Percentiles rank a stretch among this genome's conserved stretches.
phyloP scores from a whole-genome alignment of 2,797 vertebrate genomes.

The Rhinatrema bivittatum region DNA sequence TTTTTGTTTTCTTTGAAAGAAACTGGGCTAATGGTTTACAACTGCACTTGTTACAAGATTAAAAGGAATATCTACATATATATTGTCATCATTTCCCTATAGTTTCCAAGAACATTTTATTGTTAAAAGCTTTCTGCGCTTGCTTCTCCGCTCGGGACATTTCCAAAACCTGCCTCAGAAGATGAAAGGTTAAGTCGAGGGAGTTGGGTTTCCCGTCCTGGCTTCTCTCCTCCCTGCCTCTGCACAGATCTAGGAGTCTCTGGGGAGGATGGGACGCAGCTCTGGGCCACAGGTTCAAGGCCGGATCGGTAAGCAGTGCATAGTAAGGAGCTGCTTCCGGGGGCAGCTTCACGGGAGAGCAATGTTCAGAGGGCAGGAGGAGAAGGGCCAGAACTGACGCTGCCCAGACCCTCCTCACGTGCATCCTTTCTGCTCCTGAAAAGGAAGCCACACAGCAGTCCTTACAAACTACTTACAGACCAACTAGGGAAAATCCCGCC shows the following conservation, averaged over 20 bases:
- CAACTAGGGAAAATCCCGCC: no score
- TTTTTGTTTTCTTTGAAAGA: no score
- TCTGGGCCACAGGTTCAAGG: slow-evolving; percentile 17
- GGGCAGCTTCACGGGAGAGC: background rate
- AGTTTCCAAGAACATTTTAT: slow-evolving; percentile 45
- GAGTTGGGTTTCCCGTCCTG: slow-evolving; percentile 39
- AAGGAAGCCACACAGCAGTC: slow-evolving; percentile 15
- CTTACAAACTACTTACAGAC: no score
- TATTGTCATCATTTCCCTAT: slow-evolving; percentile 42
- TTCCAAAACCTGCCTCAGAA: slow-evolving; percentile 48
- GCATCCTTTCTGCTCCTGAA: slow-evolving; percentile 4
- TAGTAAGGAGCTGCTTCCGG: background rate
- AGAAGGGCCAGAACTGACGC: slow-evolving; percentile 27
- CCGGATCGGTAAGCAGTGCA: background rate
- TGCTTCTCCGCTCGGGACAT: slow-evolving; percentile 48
- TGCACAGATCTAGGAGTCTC: background rate
- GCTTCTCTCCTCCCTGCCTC: background rate
- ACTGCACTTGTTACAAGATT: background rate
- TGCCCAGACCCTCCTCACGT: slow-evolving; percentile 14
- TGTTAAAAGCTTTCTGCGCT: slow-evolving; percentile 41
- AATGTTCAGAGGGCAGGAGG: slow-evolving; percentile 6
- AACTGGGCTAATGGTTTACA: no score
- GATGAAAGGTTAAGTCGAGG: slow-evolving; percentile 50
- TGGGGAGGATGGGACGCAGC: background rate
- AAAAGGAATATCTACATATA: background rate